phyloP scores from a whole-genome alignment of 2,113 vertebrate species.

The Coregonus clupeaformis region DNA sequence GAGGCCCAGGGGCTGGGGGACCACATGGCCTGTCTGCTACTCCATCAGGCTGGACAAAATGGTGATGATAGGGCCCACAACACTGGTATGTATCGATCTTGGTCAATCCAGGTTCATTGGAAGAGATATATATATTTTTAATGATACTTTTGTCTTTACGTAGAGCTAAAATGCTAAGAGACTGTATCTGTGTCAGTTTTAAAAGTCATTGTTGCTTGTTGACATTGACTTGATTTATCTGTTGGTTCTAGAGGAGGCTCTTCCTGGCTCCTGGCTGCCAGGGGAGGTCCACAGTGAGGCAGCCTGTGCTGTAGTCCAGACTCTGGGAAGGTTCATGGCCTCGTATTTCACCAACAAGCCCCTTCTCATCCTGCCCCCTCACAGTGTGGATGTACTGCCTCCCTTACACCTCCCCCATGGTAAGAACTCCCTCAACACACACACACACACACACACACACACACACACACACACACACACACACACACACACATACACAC shows the following conservation, averaged over 20 bases:
- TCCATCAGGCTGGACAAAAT: constrained; percentile 64
- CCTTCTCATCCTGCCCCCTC: constrained; percentile 84
- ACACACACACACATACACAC: not conserved
- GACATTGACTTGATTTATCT: not conserved
- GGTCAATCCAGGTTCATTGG: no score
- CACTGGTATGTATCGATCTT: constrained; percentile 59
- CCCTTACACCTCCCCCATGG: constrained; percentile 81
- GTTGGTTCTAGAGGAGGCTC: constrained; percentile 48
- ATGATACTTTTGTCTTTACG: no score
- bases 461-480: not conserved
- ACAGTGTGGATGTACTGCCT: constrained; percentile 79
- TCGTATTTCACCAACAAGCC: constrained; percentile 88
- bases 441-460: constrained; percentile 1
- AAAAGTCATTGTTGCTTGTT: not conserved
- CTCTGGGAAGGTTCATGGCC: constrained; percentile 92
- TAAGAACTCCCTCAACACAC: constrained; percentile 50
- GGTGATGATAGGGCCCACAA: constrained; percentile 30
- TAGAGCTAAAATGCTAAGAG: no score
- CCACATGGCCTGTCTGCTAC: constrained; percentile 78
- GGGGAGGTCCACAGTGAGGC: constrained; percentile 70
- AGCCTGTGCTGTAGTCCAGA: constrained; percentile 78
- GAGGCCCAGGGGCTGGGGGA: constrained; percentile 92
- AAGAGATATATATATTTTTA: no score
- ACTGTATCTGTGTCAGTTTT: not conserved
- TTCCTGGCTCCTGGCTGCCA: constrained; percentile 52